These are phyloP conservation scores for Siniperca obscura DNA, from an alignment of 2,797 vertebrate species.

Conservation along the genomic window DNA sequence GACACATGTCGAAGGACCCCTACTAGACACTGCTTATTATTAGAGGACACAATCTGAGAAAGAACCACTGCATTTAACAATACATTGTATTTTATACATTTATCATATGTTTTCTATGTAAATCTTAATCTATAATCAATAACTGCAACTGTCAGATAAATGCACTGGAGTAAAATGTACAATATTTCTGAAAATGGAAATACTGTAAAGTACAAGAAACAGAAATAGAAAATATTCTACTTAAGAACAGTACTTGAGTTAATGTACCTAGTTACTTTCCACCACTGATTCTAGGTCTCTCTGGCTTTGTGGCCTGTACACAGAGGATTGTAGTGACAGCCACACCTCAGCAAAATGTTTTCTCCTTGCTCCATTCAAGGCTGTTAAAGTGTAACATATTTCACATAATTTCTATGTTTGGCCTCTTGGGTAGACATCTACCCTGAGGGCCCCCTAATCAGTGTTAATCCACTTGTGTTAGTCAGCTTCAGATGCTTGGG, in stretches of 20 bases:
- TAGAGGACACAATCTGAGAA: not conserved
- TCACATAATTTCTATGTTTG: slow-evolving; percentile 7
- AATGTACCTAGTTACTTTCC: not conserved
- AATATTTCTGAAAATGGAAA: not conserved
- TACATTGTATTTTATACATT: not conserved
- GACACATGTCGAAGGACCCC: not conserved
- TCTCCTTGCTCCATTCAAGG: not conserved
- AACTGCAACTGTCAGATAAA: not conserved
- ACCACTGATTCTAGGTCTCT: not conserved
- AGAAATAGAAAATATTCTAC: too few relatives aligned
- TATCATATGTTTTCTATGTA: not conserved
- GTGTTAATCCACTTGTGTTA: slow-evolving; percentile 50
- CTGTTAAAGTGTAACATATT: not conserved
- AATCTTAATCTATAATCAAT: not conserved
- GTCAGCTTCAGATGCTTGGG: slow-evolving; percentile 39
- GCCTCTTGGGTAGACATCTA: slow-evolving; percentile 3
- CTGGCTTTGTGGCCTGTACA: not conserved
- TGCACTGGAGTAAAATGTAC: not conserved
- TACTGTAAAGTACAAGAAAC: not conserved
- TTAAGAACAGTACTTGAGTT: not conserved
- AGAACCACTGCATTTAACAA: not conserved
- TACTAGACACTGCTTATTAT: not conserved
- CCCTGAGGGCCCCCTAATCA: slow-evolving; percentile 46
- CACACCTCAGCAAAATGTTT: not conserved
- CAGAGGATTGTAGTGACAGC: not conserved